Conservation (phyloP, 2,797 vertebrate genomes). For the Eremophila alpestris region DNA sequence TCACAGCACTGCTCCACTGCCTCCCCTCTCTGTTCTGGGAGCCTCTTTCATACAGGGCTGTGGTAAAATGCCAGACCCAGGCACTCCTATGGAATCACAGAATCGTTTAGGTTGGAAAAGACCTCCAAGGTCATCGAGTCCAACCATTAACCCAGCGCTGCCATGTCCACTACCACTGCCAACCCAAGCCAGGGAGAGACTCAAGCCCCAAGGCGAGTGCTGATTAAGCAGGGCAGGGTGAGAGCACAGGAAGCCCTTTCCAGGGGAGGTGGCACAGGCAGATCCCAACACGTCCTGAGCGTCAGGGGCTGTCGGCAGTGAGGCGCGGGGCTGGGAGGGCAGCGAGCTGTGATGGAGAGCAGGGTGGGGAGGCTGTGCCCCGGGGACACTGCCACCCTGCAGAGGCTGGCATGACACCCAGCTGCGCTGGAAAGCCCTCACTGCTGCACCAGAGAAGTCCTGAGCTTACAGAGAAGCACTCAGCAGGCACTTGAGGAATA, state of each 20-base stretch:
- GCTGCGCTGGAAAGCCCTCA: background rate
- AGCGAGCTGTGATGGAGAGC: background rate
- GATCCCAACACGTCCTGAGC: constrained; percentile 32
- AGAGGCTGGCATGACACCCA: accelerated
- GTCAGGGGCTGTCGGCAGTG: background rate
- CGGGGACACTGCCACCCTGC: background rate
- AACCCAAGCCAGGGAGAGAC: background rate
- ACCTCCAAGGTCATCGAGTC: background rate
- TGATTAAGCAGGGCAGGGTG: background rate
- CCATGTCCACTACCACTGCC: accelerated
- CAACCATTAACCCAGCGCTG: background rate
- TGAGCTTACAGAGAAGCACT: background rate
- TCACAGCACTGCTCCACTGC: background rate
- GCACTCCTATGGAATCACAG: background rate
- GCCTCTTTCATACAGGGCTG: accelerated
- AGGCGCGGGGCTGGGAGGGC: background rate
- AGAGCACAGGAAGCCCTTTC: constrained; percentile 29
- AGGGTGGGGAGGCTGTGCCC: background rate
- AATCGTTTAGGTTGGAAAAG: background rate
- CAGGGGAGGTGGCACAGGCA: constrained; percentile 22
- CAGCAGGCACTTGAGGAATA: background rate
- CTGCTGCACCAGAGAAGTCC: background rate
- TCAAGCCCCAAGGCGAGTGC: background rate
- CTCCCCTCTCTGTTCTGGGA: background rate
- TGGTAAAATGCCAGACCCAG: accelerated